Percentiles rank a stretch among this genome's conserved stretches.
Evolutionary conservation across 2,888 invertebrate genomes (phyloP).

Genomic region (Tiliacea aurago): DNA sequence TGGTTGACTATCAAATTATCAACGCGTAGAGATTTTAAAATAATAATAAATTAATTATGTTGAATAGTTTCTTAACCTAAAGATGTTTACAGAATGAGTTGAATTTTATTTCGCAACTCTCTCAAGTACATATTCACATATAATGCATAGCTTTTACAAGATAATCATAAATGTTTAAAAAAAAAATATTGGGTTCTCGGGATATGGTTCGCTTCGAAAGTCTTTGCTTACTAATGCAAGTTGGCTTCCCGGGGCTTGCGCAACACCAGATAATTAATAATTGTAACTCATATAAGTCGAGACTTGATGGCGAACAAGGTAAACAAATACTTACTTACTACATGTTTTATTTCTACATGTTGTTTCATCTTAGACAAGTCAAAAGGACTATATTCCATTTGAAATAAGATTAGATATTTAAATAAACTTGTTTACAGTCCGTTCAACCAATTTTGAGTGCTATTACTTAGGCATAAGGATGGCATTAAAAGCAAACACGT

Average conservation of each 20-base stretch:
- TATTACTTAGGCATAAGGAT: too few relatives aligned
- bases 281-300: not conserved
- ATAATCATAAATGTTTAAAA: not conserved
- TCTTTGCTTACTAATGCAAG: not conserved
- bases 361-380: too few relatives aligned
- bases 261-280: not conserved
- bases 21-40: not conserved
- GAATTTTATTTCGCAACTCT: not conserved
- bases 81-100: constrained; percentile 22
- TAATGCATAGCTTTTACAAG: not conserved
- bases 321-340: too few relatives aligned
- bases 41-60: too few relatives aligned
- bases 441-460: too few relatives aligned
- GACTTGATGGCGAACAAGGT: not conserved
- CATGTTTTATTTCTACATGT: too few relatives aligned
- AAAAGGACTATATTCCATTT: too few relatives aligned
- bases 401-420: too few relatives aligned
- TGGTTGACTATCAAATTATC: not conserved
- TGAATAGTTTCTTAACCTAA: not conserved
- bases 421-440: too few relatives aligned
- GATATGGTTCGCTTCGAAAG: not conserved
- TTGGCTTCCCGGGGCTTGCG: not conserved
- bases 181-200: too few relatives aligned
- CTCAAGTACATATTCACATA: too few relatives aligned
- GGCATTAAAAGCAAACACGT: too few relatives aligned